These are phyloP conservation scores for Gryon sp. DNA, from an alignment of 1,140 invertebrate genomes.

Conservation along the genomic window DNA sequence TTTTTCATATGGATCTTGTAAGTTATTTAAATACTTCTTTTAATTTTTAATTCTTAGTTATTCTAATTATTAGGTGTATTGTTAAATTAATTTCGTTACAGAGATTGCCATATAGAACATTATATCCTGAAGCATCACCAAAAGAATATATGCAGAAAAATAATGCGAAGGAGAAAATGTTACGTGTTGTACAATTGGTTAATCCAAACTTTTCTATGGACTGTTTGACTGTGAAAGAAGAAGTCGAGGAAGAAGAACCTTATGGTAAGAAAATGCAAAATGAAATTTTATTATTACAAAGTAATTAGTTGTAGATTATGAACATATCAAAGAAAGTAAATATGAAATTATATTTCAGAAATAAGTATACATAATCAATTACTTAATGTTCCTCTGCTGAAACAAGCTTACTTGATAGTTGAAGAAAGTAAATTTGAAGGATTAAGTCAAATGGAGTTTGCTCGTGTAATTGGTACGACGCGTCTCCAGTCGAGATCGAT, in stretches of 20 bases:
- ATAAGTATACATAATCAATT: constrained; percentile 75
- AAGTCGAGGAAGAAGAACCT: constrained; percentile 80
- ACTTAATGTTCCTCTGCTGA: constrained; percentile 74
- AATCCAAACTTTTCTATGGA: constrained; percentile 78
- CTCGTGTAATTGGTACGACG: constrained; percentile 76
- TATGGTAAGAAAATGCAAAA: constrained; percentile 58
- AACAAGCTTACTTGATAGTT: constrained; percentile 78
- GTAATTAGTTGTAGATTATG: constrained; percentile 2
- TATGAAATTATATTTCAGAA: constrained; percentile 63
- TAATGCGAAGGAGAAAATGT: constrained; percentile 78
- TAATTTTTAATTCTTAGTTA: too few relatives aligned
- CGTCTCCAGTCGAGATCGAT: constrained; percentile 80
- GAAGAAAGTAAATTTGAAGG: constrained; percentile 78
- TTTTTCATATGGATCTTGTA: constrained; percentile 58
- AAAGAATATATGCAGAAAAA: constrained; percentile 81
- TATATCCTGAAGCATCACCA: constrained; percentile 81
- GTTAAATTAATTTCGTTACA: constrained; percentile 65
- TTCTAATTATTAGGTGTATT: neutral
- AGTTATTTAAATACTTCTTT: constrained; percentile 27
- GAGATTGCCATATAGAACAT: constrained; percentile 80
- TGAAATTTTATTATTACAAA: too few relatives aligned
- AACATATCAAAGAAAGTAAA: neutral
- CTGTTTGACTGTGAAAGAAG: constrained; percentile 77
- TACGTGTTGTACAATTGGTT: constrained; percentile 80
- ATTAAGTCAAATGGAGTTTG: constrained; percentile 77